Evolutionary conservation across 2,113 vertebrate species (phyloP).

Genomic region (Amazona guildingii): DNA sequence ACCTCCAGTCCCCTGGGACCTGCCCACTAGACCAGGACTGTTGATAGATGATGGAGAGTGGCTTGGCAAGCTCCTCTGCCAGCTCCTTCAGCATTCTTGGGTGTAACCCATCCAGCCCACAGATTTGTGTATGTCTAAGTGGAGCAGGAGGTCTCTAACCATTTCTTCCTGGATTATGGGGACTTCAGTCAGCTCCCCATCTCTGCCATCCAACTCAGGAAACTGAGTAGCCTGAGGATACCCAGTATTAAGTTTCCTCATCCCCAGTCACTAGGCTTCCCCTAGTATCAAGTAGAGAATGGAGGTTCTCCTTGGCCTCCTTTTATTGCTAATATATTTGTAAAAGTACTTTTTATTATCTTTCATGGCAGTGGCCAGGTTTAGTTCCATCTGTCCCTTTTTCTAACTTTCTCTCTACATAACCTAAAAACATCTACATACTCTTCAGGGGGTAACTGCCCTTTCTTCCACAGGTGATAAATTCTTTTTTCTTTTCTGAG

Average conservation of each 20-base stretch:
- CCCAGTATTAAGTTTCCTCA: not conserved
- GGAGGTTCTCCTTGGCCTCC: not conserved
- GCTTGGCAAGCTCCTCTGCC: not conserved
- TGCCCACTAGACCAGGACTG: not conserved
- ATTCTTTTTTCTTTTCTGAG: not conserved
- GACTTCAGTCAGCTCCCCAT: not conserved
- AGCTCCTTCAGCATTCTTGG: not conserved
- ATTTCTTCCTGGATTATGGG: not conserved
- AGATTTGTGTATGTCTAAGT: not conserved
- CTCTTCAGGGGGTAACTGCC: not conserved
- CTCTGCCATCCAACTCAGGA: not conserved
- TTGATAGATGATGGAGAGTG: not conserved
- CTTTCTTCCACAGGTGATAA: not conserved
- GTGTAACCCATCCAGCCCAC: not conserved
- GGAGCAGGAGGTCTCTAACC: not conserved
- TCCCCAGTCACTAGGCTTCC: not conserved
- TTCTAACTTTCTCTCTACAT: not conserved
- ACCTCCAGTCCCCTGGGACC: not conserved
- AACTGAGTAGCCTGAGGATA: not conserved
- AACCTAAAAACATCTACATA: not conserved
- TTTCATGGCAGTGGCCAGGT: not conserved
- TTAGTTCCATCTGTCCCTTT: not conserved
- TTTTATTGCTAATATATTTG: not conserved
- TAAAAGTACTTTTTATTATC: not conserved
- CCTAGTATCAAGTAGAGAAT: not conserved